phyloP scores from a whole-genome alignment of 2,888 invertebrate species.

The Trilocha varians region DNA sequence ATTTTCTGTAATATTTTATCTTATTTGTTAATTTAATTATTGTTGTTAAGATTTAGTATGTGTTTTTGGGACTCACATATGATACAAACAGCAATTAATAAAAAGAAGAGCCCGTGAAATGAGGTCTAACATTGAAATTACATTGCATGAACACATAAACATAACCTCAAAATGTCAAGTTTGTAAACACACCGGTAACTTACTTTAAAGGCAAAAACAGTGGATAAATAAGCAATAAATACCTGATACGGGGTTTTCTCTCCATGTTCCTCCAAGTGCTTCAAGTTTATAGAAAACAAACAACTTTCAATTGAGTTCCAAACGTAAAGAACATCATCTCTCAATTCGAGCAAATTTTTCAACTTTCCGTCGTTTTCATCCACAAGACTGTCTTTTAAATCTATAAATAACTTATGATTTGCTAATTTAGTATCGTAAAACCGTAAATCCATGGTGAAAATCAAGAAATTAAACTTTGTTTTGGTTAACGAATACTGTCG shows the following conservation, averaged over 20 bases:
- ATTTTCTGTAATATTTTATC: too few relatives aligned
- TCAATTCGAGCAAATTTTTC: conserved; percentile 75
- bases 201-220: neutral
- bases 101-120: too few relatives aligned
- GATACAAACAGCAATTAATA: too few relatives aligned
- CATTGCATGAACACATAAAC: conserved; percentile 26
- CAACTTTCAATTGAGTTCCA: conserved; percentile 79
- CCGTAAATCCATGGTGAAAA: conserved; percentile 67
- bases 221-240: conserved; percentile 8
- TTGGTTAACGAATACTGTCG: conserved; percentile 19
- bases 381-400: conserved; percentile 67
- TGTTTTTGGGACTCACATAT: too few relatives aligned
- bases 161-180: conserved; percentile 31
- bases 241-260: conserved; percentile 77
- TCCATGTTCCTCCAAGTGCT: conserved; percentile 55
- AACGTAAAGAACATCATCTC: conserved; percentile 78
- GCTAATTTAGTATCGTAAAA: conserved; percentile 74
- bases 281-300: conserved; percentile 75
- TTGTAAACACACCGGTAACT: conserved; percentile 15
- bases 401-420: conserved; percentile 75
- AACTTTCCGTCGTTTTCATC: conserved; percentile 70
- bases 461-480: conserved; percentile 22
- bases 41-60: too few relatives aligned
- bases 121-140: conserved; percentile 7
- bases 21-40: too few relatives aligned